Evolutionary conservation across 2,888 invertebrate genomes (phyloP).

Genomic region (Therioaphis trifolii): DNA sequence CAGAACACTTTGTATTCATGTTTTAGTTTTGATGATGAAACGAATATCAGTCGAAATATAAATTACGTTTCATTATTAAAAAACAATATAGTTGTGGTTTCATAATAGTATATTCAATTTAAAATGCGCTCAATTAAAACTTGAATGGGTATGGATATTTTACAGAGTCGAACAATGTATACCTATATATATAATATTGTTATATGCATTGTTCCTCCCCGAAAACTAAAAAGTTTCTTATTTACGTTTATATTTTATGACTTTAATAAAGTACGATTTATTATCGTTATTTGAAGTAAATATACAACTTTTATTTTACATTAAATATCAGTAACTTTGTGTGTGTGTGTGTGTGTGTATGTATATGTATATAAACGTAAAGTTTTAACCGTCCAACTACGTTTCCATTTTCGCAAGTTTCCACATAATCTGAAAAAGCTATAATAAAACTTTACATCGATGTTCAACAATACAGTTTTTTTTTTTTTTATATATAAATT

Average conservation of each 20-base stretch:
- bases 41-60: too few relatives aligned
- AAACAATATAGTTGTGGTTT: too few relatives aligned
- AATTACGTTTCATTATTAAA: too few relatives aligned
- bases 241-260: slow-evolving; percentile 59
- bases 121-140: slow-evolving; percentile 15
- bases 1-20: too few relatives aligned
- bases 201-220: slow-evolving; percentile 11
- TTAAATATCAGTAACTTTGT: slow-evolving; percentile 52
- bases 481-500: slow-evolving; percentile 40
- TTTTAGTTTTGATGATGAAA: too few relatives aligned
- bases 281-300: slow-evolving; percentile 52
- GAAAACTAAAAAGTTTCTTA: slow-evolving; percentile 56
- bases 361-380: slow-evolving; percentile 36
- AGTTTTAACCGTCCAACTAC: slow-evolving; percentile 51
- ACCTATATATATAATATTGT: background rate
- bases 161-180: slow-evolving; percentile 26
- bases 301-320: slow-evolving; percentile 59
- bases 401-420: slow-evolving; percentile 59
- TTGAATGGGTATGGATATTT: slow-evolving; percentile 19
- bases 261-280: slow-evolving; percentile 61
- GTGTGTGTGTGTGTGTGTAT: background rate
- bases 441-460: slow-evolving; percentile 61
- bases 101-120: too few relatives aligned
- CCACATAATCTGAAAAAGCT: slow-evolving; percentile 56
- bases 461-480: slow-evolving; percentile 39